Base-by-base conservation (phyloP, 1,140 invertebrate genomes). In the Zaprionus kolodkinae region DNA sequence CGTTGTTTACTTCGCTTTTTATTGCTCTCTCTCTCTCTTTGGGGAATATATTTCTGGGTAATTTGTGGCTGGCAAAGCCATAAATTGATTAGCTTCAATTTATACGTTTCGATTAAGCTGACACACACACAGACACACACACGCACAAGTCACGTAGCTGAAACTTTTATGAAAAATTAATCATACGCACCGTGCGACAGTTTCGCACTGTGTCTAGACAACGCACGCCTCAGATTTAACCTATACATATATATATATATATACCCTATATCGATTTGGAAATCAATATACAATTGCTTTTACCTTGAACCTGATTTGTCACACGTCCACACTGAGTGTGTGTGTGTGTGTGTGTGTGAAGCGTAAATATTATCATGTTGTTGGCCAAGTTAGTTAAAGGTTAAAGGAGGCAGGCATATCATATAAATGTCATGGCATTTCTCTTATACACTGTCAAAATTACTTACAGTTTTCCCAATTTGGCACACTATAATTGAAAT, bases 81-180 rank as follows among this genome's bases (percentile, higher is more conserved):
- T 87, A 87, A 87, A 88, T 87, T 88, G 83, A 87, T 87, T 87
- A 83, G 78, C 66, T 72, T 27, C 52, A 82, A 76, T 72, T 76
- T 75, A 68, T 75, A 79, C 45, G 27, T 57, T 68, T 82, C 69
- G 79, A 79, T 76, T 72, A 81, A 71, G 38, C 40, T 56, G n/a
- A 52, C 36, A 36, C 35, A 62, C 17, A 30, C 2, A 30, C 21
- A 33, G 5, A 36, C 65, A 50, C 15, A 57, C 15, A 35, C 17
- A 21, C 12, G 36, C n/a, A 13, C 11, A 15, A 62, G 66, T 81
- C 82, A 86, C 82, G 78, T 86, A 70, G 71, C 61, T 75, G 40
- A 72, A 45, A 65, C 56, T 76, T 70, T 76, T 72, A 69, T 76
- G 48, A 45, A 15, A 74, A 27, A 71, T 65, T 68, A 79, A 87